A percentile compares a stretch with the other conserved stretches of the same genome.
phyloP scores from a whole-genome alignment of 2,797 vertebrate genomes.

The Xiphorhynchus erythropygius region DNA sequence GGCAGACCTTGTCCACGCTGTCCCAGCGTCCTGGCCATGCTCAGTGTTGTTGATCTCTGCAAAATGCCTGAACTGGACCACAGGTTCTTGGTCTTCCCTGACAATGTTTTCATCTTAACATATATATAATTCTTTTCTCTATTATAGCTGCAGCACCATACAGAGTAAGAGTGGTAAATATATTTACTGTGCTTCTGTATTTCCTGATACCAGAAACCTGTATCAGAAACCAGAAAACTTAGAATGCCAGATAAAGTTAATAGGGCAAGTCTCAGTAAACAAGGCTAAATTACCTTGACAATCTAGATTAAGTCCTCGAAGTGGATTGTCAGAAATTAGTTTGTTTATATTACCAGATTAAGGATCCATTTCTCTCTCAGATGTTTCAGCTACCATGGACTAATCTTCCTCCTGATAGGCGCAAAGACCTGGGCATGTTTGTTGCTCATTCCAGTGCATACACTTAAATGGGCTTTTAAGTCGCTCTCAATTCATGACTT shows the following conservation, averaged over 20 bases:
- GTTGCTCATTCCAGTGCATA: background rate
- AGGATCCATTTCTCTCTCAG: background rate
- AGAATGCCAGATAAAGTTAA: constrained; percentile 2
- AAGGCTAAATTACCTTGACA: constrained; percentile 24
- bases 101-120: background rate
- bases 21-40: background rate
- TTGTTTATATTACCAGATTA: background rate
- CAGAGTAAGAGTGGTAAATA: background rate
- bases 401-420: background rate
- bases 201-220: background rate
- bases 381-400: background rate
- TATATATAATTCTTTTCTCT: background rate
- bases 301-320: constrained; percentile 25
- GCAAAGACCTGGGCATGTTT: background rate
- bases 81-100: background rate
- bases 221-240: background rate
- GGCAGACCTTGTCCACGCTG: background rate
- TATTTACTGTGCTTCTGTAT: background rate
- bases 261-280: background rate
- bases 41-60: background rate
- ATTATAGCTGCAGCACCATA: background rate
- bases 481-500: background rate
- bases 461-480: background rate
- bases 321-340: constrained; percentile 41
- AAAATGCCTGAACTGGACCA: background rate